These are phyloP conservation scores for Eupeodes luniger DNA, from an alignment of 2,888 invertebrate species.

Conservation along the genomic window DNA sequence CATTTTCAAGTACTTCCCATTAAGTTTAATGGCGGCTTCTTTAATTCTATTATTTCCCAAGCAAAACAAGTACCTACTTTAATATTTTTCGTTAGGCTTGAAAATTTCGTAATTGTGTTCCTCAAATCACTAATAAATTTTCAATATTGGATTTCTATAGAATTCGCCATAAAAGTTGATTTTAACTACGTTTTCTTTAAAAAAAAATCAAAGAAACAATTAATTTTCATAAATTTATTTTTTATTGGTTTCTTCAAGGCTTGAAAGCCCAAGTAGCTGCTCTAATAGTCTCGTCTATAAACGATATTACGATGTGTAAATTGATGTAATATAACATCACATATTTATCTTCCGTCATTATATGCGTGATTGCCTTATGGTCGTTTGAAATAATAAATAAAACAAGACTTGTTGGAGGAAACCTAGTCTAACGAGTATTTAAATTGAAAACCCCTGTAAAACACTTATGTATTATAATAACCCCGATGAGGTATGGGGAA, in stretches of 20 bases:
- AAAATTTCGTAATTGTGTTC: neutral
- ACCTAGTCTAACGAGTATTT: conserved; percentile 24
- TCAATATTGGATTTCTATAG: neutral
- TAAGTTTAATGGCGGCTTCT: neutral
- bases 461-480: neutral
- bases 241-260: conserved; percentile 8
- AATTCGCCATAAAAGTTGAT: neutral
- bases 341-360: conserved; percentile 33
- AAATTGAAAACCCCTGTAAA: conserved; percentile 13
- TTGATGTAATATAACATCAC: conserved; percentile 2
- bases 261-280: neutral
- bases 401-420: conserved; percentile 2
- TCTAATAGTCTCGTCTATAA: neutral
- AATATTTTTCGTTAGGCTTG: neutral
- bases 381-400: conserved; percentile 27
- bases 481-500: neutral
- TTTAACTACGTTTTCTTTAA: neutral
- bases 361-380: conserved; percentile 28
- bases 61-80: neutral
- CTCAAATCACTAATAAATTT: neutral
- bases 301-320: conserved; percentile 7
- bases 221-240: neutral
- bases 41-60: neutral
- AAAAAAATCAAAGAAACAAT: neutral
- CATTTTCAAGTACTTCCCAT: neutral